A percentile compares a stretch with the other conserved stretches of the same genome.
These are phyloP conservation scores for Procavia capensis DNA, from an alignment of 2,113 vertebrate genomes.

Conservation along the genomic window DNA sequence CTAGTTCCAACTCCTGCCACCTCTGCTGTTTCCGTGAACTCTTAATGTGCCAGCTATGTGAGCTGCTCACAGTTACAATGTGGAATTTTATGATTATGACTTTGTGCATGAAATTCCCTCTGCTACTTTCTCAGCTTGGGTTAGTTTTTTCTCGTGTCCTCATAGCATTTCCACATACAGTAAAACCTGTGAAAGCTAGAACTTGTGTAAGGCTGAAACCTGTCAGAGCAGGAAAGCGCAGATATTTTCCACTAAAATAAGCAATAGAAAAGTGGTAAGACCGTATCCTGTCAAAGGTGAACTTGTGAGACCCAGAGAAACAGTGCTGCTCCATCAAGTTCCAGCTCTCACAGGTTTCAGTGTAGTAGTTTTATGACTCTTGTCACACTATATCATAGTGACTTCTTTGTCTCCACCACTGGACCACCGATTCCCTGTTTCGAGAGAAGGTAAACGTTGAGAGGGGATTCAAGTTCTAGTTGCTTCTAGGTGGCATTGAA, in stretches of 20 bases:
- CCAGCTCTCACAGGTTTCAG: neutral
- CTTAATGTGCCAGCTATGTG: slow-evolving; percentile 12
- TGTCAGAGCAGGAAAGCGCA: neutral
- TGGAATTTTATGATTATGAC: slow-evolving; percentile 21
- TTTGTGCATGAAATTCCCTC: slow-evolving; percentile 44
- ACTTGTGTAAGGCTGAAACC: neutral
- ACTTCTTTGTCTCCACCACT: slow-evolving; percentile 30
- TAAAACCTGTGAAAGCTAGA: neutral
- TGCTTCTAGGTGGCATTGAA: slow-evolving; percentile 48
- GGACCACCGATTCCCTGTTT: neutral
- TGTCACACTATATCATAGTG: neutral
- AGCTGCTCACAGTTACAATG: slow-evolving; percentile 22
- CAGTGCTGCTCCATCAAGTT: neutral
- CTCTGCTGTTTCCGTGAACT: neutral
- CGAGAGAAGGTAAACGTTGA: slow-evolving; percentile 45
- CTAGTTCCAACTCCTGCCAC: neutral
- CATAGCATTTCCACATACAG: slow-evolving; percentile 9
- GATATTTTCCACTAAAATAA: neutral
- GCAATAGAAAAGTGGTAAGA: neutral
- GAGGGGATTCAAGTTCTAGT: slow-evolving; percentile 46
- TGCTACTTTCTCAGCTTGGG: slow-evolving; percentile 39
- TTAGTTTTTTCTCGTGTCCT: slow-evolving; percentile 46
- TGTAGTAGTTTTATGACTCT: neutral
- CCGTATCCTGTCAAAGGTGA: neutral
- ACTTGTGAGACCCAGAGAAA: neutral